A percentile compares a stretch with the other conserved stretches of the same genome.
Evolutionary conservation across 2,888 invertebrate species (phyloP).

Genomic region (Brachyopa scutellaris): DNA sequence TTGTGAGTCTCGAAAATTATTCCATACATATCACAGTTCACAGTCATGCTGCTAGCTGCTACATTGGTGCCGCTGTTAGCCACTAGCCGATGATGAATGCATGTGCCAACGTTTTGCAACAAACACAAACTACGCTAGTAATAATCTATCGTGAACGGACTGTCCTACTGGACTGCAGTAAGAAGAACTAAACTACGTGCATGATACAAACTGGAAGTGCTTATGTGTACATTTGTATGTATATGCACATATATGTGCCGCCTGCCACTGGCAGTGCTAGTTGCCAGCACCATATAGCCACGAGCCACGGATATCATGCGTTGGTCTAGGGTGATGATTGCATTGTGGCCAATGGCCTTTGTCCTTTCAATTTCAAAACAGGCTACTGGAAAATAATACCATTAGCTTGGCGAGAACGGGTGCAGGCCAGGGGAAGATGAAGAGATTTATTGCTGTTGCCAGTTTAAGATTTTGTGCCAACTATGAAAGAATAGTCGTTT

Average conservation of each 20-base stretch:
- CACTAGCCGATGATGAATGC: slow-evolving; percentile 62
- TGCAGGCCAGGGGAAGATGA: background rate
- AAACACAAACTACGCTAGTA: slow-evolving; percentile 68
- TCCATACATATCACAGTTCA: slow-evolving; percentile 20
- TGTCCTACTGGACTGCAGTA: slow-evolving; percentile 33
- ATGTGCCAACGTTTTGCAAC: slow-evolving; percentile 69
- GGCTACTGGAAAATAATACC: slow-evolving; percentile 62
- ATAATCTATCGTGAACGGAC: slow-evolving; percentile 62
- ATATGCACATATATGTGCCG: background rate
- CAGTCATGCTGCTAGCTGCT: slow-evolving; percentile 21
- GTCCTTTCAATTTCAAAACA: slow-evolving; percentile 69
- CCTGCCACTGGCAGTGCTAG: slow-evolving; percentile 6
- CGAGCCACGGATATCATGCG: slow-evolving; percentile 57
- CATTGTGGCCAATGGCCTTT: slow-evolving; percentile 63
- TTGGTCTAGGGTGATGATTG: slow-evolving; percentile 66
- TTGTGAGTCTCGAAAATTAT: slow-evolving; percentile 53
- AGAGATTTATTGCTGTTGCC: slow-evolving; percentile 58
- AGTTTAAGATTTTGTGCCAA: slow-evolving; percentile 43
- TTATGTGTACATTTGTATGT: background rate
- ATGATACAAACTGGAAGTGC: background rate
- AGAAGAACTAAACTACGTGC: background rate
- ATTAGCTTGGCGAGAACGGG: slow-evolving; percentile 44
- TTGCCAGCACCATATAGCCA: slow-evolving; percentile 32
- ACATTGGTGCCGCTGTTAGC: slow-evolving; percentile 16
- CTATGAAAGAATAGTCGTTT: slow-evolving; percentile 46